These are phyloP conservation scores for Serrognathus titanus DNA, from an alignment of 2,888 invertebrate genomes.

Conservation along the genomic window DNA sequence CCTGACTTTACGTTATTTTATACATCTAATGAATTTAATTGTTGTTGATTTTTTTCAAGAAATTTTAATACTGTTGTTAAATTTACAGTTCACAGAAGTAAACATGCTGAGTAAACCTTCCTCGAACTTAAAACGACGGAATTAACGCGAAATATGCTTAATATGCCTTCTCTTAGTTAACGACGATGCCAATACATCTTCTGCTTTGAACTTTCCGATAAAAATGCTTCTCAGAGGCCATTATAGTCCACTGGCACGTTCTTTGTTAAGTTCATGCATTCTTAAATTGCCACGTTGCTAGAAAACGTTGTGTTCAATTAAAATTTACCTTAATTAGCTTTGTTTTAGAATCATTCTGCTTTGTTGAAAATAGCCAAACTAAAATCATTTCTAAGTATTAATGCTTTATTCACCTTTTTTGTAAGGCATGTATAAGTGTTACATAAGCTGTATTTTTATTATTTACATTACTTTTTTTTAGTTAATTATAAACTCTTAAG, in stretches of 20 bases:
- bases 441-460: no score
- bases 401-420: no score
- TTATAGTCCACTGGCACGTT: conserved; percentile 22
- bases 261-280: conserved; percentile 24
- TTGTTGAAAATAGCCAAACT: neutral
- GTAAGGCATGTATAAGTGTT: no score
- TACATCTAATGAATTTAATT: no score
- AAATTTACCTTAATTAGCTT: conserved; percentile 30
- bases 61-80: no score
- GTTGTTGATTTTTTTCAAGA: no score
- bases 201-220: conserved; percentile 24
- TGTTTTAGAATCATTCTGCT: neutral
- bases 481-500: no score
- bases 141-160: conserved; percentile 20
- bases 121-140: conserved; percentile 1
- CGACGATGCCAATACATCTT: conserved; percentile 25
- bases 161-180: conserved; percentile 20
- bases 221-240: conserved; percentile 21
- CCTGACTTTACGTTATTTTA: no score
- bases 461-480: no score
- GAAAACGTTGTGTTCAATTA: conserved; percentile 32
- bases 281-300: conserved; percentile 27
- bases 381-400: no score
- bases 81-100: neutral
- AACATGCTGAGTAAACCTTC: neutral